Conservation (phyloP, 1,140 invertebrate genomes). For the Drosophila lini region DNA sequence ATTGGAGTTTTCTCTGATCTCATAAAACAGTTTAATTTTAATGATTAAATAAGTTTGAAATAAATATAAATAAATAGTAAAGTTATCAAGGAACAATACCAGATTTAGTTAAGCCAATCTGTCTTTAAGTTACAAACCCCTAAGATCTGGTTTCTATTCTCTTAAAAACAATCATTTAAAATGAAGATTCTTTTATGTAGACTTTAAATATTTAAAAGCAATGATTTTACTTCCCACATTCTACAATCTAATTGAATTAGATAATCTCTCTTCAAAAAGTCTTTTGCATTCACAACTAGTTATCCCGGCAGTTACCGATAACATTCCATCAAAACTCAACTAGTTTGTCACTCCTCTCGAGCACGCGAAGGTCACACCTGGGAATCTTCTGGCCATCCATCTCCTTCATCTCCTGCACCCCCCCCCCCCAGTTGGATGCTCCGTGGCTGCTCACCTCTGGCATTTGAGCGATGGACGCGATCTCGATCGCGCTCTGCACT, state of each 20-base stretch:
- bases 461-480: constrained; percentile 54
- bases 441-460: constrained; percentile 35
- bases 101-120: too few relatives aligned
- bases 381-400: constrained; percentile 21
- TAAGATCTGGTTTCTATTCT: too few relatives aligned
- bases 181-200: too few relatives aligned
- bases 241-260: background rate
- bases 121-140: too few relatives aligned
- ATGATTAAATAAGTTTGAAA: too few relatives aligned
- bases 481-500: constrained; percentile 42
- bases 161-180: too few relatives aligned
- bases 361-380: constrained; percentile 43
- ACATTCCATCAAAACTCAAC: constrained; percentile 27
- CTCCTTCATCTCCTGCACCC: constrained; percentile 7
- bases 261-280: background rate
- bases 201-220: background rate
- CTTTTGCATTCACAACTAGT: background rate
- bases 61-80: too few relatives aligned
- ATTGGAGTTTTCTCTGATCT: background rate
- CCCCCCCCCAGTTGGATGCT: background rate
- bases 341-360: constrained; percentile 16
- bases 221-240: too few relatives aligned
- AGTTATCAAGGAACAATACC: too few relatives aligned
- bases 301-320: constrained; percentile 26
- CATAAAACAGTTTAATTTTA: too few relatives aligned